Base-by-base conservation (phyloP, 1,140 invertebrate genomes). In the Cotesia typhae region DNA sequence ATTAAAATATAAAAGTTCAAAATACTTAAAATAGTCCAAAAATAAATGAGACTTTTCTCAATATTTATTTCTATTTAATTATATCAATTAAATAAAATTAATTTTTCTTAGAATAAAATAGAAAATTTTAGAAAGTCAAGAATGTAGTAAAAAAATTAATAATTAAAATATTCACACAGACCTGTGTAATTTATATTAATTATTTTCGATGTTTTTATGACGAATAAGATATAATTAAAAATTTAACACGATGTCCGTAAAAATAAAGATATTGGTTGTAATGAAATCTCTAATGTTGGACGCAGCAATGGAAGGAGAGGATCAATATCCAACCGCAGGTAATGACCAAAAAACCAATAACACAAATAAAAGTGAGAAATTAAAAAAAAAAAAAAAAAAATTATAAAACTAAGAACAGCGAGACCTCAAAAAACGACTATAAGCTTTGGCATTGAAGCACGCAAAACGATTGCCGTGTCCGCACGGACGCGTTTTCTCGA, bases 301-400 rank as follows among this genome's bases (percentile, higher is more conserved):
- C 84, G 84, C 84, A 87, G 86, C 85, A 73, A 81, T 80, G 67
- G 85, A 87, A 55, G 84, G 86, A 78, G 85, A 87, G 71, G 85
- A 87, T 70, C 82, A 83, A 79, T 85, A 81, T 78, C 85, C 85
- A 14, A 84, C 82, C 61, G 80, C 86, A 87, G 86, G 86, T 87
- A 87, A 83, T 75, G 70, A 73, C 76, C 64, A 78, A 74, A 60
- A 51, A 59, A 59, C 37, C 68, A 55, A 55, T 57, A 69, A 65
- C 10, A 59, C 12, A 51, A 66, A 55, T 55, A 53, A 70, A 55
- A 37, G 36, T 59, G 0, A 38, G 59, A n/a, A 65, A 47, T 66
- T 14, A 14, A 41, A 64, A 63, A 55, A 35, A 14, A 57, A 28
- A 38, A 36, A 41, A 38, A 35, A 69, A 38, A 67, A 51, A 52